Conservation (phyloP, 30 jellyfish, hydroid and myxozoan species). For the Aurelia aurita complex sp. Pacific region DNA sequence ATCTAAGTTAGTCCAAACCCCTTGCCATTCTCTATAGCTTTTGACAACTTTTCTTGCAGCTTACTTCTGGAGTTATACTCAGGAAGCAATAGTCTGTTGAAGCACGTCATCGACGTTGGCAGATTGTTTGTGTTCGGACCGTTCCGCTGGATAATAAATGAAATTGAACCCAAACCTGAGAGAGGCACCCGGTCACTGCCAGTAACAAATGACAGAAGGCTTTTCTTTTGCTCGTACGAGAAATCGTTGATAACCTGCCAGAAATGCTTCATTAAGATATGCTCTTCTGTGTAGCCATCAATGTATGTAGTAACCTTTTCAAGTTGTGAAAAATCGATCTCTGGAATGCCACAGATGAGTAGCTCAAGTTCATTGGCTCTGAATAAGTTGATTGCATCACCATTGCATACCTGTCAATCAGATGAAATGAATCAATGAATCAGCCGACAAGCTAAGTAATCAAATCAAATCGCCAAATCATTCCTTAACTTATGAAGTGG, state of each 20-base stretch:
- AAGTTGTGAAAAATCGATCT: slow-evolving; percentile 83
- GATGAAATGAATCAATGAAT: no score
- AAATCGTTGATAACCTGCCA: slow-evolving; percentile 81
- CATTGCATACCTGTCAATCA: slow-evolving; percentile 79
- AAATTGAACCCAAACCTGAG: slow-evolving; percentile 78
- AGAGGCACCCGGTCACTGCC: slow-evolving; percentile 98
- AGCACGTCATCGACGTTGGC: slow-evolving; percentile 97
- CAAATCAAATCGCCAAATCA: no score
- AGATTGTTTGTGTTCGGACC: slow-evolving; percentile 92
- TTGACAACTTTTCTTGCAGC: slow-evolving; percentile 73
- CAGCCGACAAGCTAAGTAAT: no score
- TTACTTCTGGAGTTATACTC: slow-evolving; percentile 56
- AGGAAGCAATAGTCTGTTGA: slow-evolving; percentile 85
- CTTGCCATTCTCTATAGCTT: slow-evolving; percentile 86
- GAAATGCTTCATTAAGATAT: slow-evolving; percentile 69
- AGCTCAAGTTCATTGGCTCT: slow-evolving; percentile 93
- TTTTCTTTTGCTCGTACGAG: slow-evolving; percentile 71
- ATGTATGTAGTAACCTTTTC: slow-evolving; percentile 78
- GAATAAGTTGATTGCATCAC: slow-evolving; percentile 77
- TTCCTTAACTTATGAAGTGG: no score
- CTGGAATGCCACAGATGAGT: slow-evolving; percentile 93
- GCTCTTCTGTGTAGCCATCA: slow-evolving; percentile 77
- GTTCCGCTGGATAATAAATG: slow-evolving; percentile 81
- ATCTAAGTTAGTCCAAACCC: slow-evolving; percentile 92
- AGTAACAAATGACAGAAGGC: slow-evolving; percentile 90